phyloP scores from a whole-genome alignment of 1,140 invertebrate genomes.

The Coptotermes formosanus region DNA sequence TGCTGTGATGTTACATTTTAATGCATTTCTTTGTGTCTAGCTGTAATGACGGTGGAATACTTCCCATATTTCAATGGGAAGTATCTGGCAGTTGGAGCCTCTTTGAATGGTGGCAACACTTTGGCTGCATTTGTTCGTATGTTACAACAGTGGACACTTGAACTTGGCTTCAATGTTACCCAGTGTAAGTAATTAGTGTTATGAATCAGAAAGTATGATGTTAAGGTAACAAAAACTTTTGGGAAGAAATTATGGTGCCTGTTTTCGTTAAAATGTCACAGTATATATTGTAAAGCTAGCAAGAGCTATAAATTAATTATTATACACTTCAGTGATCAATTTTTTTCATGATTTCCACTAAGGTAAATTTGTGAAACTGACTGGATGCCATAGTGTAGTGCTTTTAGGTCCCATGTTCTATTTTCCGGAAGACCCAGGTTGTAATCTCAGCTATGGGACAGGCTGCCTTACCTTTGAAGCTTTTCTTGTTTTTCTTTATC shows the following conservation, averaged over 20 bases:
- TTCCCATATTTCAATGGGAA: conserved; percentile 76
- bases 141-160: conserved; percentile 77
- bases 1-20: too few species aligned
- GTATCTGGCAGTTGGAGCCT: conserved; percentile 80
- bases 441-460: too few species aligned
- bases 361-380: too few species aligned
- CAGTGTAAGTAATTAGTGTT: conserved; percentile 56
- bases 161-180: conserved; percentile 71
- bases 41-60: conserved; percentile 59
- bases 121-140: conserved; percentile 77
- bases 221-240: not conserved
- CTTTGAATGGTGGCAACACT: conserved; percentile 86
- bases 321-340: too few species aligned
- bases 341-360: too few species aligned
- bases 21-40: not conserved
- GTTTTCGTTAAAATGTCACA: not conserved
- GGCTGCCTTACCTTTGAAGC: too few species aligned
- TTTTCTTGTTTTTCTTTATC: too few species aligned
- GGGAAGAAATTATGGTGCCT: too few species aligned
- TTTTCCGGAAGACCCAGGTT: too few species aligned
- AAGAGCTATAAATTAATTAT: too few species aligned
- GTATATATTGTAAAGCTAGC: not conserved
- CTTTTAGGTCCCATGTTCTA: too few species aligned
- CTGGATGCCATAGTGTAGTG: too few species aligned
- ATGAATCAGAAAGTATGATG: not conserved